Evolutionary conservation across 2,888 invertebrate genomes (phyloP).

Genomic region (Agrotis exclamationis): DNA sequence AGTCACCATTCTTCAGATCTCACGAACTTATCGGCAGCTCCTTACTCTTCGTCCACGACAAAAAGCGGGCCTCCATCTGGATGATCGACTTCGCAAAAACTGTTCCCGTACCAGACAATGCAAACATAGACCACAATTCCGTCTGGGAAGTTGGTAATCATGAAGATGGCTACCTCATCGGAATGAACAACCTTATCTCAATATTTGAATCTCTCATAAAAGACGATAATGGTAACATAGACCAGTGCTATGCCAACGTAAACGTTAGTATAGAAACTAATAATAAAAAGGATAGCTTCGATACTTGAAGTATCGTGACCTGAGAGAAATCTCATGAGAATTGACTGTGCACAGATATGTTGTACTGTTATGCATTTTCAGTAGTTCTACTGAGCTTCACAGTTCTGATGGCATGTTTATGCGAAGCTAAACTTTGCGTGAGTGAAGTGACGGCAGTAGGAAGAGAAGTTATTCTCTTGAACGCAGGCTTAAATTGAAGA

Average conservation of each 20-base stretch:
- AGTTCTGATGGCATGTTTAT: slow-evolving; percentile 65
- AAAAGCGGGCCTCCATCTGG: slow-evolving; percentile 97
- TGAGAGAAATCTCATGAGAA: slow-evolving; percentile 70
- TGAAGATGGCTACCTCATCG: slow-evolving; percentile 98
- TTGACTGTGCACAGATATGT: slow-evolving; percentile 71
- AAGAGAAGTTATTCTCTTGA: slow-evolving; percentile 25
- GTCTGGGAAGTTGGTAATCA: slow-evolving; percentile 98
- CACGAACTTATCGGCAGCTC: slow-evolving; percentile 99
- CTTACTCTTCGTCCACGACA: slow-evolving; percentile 98
- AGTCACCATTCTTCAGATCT: slow-evolving; percentile 97
- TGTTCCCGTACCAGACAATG: slow-evolving; percentile 94
- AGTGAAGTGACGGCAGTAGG: slow-evolving; percentile 23
- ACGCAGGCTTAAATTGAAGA: slow-evolving; percentile 18
- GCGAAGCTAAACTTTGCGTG: slow-evolving; percentile 58
- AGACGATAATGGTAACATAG: slow-evolving; percentile 85
- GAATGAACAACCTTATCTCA: slow-evolving; percentile 97
- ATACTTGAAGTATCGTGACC: slow-evolving; percentile 80
- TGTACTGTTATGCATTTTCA: slow-evolving; percentile 69
- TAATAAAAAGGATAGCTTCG: slow-evolving; percentile 83
- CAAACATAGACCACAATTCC: slow-evolving; percentile 94
- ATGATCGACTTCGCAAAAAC: slow-evolving; percentile 99
- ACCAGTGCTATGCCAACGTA: slow-evolving; percentile 77
- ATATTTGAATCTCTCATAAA: slow-evolving; percentile 94
- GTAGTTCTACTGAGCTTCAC: slow-evolving; percentile 69
- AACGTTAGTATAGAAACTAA: slow-evolving; percentile 81